Base-by-base conservation (phyloP, 1,140 invertebrate species). In the Drosophila subpulchrella region DNA sequence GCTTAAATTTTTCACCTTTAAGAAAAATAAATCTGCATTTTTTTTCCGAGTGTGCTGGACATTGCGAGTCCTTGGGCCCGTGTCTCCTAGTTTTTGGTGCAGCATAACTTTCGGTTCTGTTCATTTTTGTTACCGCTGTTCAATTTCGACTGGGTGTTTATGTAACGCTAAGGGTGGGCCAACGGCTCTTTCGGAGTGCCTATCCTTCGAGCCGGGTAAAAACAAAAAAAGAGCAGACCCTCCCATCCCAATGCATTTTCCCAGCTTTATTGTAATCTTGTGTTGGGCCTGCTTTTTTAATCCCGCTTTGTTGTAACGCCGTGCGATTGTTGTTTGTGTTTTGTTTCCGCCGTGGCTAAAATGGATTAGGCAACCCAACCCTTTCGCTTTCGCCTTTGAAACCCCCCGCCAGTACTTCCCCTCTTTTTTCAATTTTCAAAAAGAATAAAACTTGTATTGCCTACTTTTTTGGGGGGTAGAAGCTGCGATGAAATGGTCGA, bases 231-330 rank as follows among this genome's bases (percentile, higher is more conserved):
- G 59, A 57, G 36, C 59, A 59, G 39, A 60, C 17, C 41, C 32
- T 56, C n/a, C 50, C 27, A 34, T 39, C 17, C 46, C 51, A 15
- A 42, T 57, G 39, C 4, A 2, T 7, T 36, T 15, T 15, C 17
- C 59, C 46, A 42, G 41, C 42, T 36, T 75, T 51, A 59, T 57
- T 81, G 70, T 86, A 86, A 88, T 82, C 75, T 63, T 62, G 57
- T 81, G 77, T 81, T 77, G 72, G 72, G 44, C 53, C 82, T 85
- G 61, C 78, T 74, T 78, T 74, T 71, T 86, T 81, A 88, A 78
- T 78, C 81, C 70, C 27, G 63, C 65, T 75, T 86, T 86, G 81
- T 77, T 84, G 81, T 80, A 79, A 75, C 59, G 58, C 75, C 41
- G 27, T 30, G 27, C 62, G 59, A 42, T 68, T 75, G 60, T 27